phyloP scores from a whole-genome alignment of 2,113 vertebrate genomes.

The Ceyx cyanopectus region DNA sequence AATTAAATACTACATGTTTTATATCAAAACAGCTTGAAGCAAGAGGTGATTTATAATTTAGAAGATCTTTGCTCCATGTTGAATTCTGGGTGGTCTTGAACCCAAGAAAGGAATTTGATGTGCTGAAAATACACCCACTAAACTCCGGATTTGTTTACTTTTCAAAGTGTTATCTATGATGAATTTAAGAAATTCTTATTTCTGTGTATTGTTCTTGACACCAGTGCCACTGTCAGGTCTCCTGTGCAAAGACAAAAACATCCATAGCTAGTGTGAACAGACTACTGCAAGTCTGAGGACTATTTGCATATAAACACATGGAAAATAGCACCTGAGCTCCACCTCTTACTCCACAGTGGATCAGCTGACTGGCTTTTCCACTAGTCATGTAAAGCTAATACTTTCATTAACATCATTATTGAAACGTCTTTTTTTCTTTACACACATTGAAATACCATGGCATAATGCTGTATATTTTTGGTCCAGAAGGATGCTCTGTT shows the following conservation, averaged over 20 bases:
- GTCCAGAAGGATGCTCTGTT: background rate
- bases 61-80: background rate
- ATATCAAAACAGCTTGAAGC: background rate
- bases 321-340: background rate
- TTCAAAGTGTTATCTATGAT: background rate
- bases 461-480: background rate
- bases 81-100: background rate
- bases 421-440: background rate
- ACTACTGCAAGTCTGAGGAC: background rate
- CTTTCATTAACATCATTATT: background rate
- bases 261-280: background rate
- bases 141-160: background rate
- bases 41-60: background rate
- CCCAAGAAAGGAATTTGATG: background rate
- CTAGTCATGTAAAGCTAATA: accelerated
- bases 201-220: background rate
- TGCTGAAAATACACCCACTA: background rate
- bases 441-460: background rate
- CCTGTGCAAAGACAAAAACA: background rate
- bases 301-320: background rate
- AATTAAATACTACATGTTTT: background rate
- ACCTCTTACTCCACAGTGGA: background rate
- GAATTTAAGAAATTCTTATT: background rate
- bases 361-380: background rate
- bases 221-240: background rate